Base-by-base conservation (phyloP, 1,140 invertebrate genomes). In the Papilio polyxenes region DNA sequence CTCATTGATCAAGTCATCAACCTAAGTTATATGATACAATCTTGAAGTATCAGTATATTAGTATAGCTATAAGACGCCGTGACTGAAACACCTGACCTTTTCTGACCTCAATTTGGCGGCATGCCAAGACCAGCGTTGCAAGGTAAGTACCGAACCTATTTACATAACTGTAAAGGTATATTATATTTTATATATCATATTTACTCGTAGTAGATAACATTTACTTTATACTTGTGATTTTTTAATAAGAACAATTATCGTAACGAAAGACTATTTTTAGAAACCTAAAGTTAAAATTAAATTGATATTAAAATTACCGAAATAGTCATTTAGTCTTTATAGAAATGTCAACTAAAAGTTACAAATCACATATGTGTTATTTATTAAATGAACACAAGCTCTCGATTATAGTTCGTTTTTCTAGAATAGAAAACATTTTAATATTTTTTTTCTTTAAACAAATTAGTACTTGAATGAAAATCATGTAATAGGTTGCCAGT, bases 81-180 rank as follows among this genome's bases (percentile, higher is more conserved):
- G 5, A 10, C 31, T 31, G n/a, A 40, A 72, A 40, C 65, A 72
- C 65, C 65, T 72, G 65, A 72, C 65, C 65, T 72, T 72, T 65
- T 72, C 10, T 72, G 31, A 72, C 65, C 65, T 72, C 31, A 72
- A 37, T 72, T 72, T 72, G 65, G 65, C 65, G 31, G 13, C 65
- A 72, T 72, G 65, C 65, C 65, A 72, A 72, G 65, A 40, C 65
- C 31, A 31, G 2, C 31, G 31, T 72, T 31, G 6, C 65, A 20
- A 72, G 65, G 65, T 40, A 72, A n/a, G 59, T 37, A 72, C 31
- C 7, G 65, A 3, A 15, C 31, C 11, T 37, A 72, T 72, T 72
- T 72, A 72, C 20, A 13, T 72, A 72, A 37, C 31, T 17, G 65
- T 72, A 72, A 37, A 72, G 7, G 13, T 62, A n/a, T 62, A 17